Evolutionary conservation across 2,888 invertebrate genomes (phyloP), one percentile per base, ranked within the genome.

Genomic region (Thereva nobilitata): DNA sequence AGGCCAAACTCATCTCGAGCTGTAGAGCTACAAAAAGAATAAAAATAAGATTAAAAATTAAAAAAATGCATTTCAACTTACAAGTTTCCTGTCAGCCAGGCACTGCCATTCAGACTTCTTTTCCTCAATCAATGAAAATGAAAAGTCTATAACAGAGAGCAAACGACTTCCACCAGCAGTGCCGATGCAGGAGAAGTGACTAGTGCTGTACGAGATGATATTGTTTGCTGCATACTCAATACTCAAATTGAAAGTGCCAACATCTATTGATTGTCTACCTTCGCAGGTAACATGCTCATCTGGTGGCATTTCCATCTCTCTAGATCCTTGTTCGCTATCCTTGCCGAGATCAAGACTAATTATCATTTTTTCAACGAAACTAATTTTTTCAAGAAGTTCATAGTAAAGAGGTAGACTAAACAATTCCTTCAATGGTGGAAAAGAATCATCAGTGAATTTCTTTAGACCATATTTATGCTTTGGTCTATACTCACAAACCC

Each of bases 121-220:
- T 23, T 70, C 70, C n/a, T 70, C 68, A 9, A 70, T 44, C 3
- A 70, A 7, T 9, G 53, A 52, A n/a, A 70, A 56, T 9, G 56
- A 23, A 6, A 44, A 47, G 9, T 68, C 64, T 8, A 55, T 53
- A n/a, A 68, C 59, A 10, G 67, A 55, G n/a, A 67, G 35, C 47
- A 68, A 49, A 47, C 54, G 57, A 8, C 52, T 44, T 9, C 38
- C 44, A 3, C 53, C 56, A 7, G 42, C 38, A 35, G 64, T 42
- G 3, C 55, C 54, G 34, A 68, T 41, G 12, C 53, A 53, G 7
- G 67, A 59, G 38, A 68, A 63, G 47, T 68, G 66, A 12, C 54
- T 59, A n/a, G 67, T 64, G 23, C 44, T 42, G 10, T 42, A 68
- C 35, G 66, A 41, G n/a, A 67, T 53, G 42, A 70, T 41, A 41